These are phyloP conservation scores for Phalanger gymnotis DNA, from an alignment of 2,797 vertebrate genomes.

Conservation along the genomic window DNA sequence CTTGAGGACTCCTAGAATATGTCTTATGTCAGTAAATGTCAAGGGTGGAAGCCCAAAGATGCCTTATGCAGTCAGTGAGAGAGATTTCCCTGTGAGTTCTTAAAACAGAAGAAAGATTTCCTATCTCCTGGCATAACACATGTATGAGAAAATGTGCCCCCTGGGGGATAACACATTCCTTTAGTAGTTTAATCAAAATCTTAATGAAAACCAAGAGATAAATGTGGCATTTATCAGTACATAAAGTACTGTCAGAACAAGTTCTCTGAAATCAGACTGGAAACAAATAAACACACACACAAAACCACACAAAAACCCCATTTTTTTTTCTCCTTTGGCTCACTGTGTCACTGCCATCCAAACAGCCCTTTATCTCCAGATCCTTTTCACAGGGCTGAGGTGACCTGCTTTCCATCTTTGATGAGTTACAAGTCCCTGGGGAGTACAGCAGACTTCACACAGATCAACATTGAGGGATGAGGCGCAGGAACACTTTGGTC, in stretches of 20 bases:
- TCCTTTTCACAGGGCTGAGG: neutral
- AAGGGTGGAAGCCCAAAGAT: neutral
- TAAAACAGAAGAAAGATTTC: neutral
- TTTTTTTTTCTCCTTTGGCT: neutral
- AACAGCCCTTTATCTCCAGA: slow-evolving; percentile 1
- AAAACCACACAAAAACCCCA: neutral
- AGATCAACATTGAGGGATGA: neutral
- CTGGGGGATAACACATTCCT: accelerated
- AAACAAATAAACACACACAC: neutral
- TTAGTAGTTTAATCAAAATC: neutral
- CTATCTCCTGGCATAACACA: neutral
- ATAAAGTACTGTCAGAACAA: neutral
- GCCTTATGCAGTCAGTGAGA: neutral
- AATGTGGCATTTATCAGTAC: neutral
- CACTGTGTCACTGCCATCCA: neutral
- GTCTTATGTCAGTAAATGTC: neutral
- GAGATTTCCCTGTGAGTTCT: neutral
- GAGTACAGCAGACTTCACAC: neutral
- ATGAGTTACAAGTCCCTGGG: neutral
- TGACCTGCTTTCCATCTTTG: slow-evolving; percentile 32
- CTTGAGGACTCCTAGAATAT: neutral
- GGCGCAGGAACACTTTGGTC: neutral
- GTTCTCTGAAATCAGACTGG: neutral
- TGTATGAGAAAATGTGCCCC: neutral
- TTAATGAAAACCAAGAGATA: neutral